phyloP scores from a whole-genome alignment of 1,140 invertebrate genomes.

The Drosophila azteca region DNA sequence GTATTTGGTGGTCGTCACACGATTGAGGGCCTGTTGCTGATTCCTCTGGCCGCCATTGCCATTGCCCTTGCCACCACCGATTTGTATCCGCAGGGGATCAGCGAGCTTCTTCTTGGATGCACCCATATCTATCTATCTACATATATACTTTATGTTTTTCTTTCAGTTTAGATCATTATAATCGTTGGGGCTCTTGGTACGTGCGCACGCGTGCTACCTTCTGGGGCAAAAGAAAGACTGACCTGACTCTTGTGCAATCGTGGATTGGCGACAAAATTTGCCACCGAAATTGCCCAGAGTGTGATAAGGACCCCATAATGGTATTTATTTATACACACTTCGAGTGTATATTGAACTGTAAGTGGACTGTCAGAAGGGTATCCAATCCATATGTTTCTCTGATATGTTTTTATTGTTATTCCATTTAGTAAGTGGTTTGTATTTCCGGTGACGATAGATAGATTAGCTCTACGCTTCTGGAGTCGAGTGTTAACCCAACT shows the following conservation, averaged over 20 bases:
- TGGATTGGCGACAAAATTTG: slow-evolving; percentile 7
- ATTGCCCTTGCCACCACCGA: slow-evolving; percentile 17
- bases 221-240: slow-evolving; percentile 46
- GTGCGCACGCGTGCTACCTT: slow-evolving; percentile 39
- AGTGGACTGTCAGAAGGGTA: no score
- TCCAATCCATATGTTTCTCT: no score
- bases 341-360: no score
- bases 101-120: neutral
- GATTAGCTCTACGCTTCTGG: no score
- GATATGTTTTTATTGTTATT: no score
- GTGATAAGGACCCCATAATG: slow-evolving; percentile 21
- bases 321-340: slow-evolving; percentile 5
- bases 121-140: neutral
- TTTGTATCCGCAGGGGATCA: slow-evolving; percentile 41
- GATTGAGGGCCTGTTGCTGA: slow-evolving; percentile 81
- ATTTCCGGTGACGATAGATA: no score
- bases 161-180: neutral
- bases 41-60: neutral
- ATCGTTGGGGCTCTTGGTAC: slow-evolving; percentile 9
- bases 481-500: no score
- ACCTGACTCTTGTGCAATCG: slow-evolving; percentile 43
- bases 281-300: slow-evolving; percentile 19
- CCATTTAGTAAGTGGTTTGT: no score
- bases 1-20: slow-evolving; percentile 88
- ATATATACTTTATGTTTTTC: no score